A percentile compares a stretch with the other conserved stretches of the same genome.
Conservation (phyloP, 1,140 invertebrate species). For the Scylla paramamosain region DNA sequence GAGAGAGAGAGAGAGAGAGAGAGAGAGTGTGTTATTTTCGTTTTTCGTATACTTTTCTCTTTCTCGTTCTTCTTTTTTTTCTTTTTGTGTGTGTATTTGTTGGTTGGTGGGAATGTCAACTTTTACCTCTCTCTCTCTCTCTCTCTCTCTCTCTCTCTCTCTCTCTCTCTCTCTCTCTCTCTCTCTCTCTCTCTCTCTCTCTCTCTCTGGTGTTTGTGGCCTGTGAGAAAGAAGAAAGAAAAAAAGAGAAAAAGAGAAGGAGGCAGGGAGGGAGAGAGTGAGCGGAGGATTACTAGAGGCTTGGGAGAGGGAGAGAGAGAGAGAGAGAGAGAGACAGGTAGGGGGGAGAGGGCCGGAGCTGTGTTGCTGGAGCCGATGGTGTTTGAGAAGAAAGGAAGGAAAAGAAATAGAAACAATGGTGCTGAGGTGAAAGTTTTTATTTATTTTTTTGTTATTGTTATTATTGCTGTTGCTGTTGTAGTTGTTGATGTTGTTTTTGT, state of each 20-base stretch:
- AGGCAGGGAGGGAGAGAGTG: not conserved
- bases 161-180: not conserved
- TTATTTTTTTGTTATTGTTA: no score
- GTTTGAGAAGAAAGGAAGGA: no score
- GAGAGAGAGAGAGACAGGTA: not conserved
- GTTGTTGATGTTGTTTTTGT: no score
- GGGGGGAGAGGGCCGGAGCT: not conserved
- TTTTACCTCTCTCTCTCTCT: not conserved
- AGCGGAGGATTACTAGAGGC: no score
- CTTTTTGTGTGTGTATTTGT: not conserved
- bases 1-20: not conserved
- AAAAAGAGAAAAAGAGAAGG: not conserved
- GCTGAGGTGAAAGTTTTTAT: no score
- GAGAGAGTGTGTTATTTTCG: not conserved
- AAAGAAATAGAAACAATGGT: no score
- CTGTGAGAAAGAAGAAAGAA: no score
- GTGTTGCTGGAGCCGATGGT: no score
- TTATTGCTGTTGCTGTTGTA: no score
- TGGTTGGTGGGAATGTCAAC: not conserved
- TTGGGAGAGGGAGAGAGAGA: not conserved
- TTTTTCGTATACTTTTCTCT: not conserved
- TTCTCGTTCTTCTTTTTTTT: not conserved
- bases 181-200: conserved; percentile 32
- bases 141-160: conserved; percentile 24
- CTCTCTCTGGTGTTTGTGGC: no score